Evolutionary conservation across 2,113 vertebrate genomes (phyloP), one percentile per base, ranked within the genome.

Genomic region (Hypocryptadius cinnamomeus): DNA sequence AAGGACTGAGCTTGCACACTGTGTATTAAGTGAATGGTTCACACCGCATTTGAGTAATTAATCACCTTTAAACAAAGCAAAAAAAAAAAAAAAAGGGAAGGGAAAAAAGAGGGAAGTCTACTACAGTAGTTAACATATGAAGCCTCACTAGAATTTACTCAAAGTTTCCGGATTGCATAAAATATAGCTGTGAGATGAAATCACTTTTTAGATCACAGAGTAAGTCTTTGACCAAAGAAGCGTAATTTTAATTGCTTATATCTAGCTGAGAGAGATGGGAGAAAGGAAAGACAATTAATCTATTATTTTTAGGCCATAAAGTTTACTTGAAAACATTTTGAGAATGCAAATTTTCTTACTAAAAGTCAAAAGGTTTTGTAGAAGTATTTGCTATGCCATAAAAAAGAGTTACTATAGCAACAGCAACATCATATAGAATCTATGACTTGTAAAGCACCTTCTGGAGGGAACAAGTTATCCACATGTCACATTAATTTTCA

Each of bases 381-480:
- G 66, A 74, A 92, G 35, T 94, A 84, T 95, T 96, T 94, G 68
- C 51, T 90, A 64, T 94, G 70, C 80, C 3, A 1, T 97, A 96
- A 93, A 97, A 94, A 82, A 79, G 71, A 92, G 96, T 97, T 97
- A 77, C 95, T 96, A 97, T 97, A 96, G 96, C 92, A 98, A 97
- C 92, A 66, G 61, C 33, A 95, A 56, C 76, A 95, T 96, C 90
- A 94, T 92, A 92, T 95, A 93, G 80, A 87, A 95, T 89, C 79
- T 93, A 93, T 78, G 94, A 84, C 66, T 96, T 78, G 63, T 73
- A 93, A 97, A 96, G 57, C 53, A 82, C 77, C 64, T 94, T 94
- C 94, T 94, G 68, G 19, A 87, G 53, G 94, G 89, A 92, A 78
- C 70, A 87, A 87, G 79, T 88, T 97, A 94, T 92, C 76, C 42